These are phyloP conservation scores for Drosophila bunnanda DNA, from an alignment of 2,888 invertebrate genomes.

Conservation along the genomic window DNA sequence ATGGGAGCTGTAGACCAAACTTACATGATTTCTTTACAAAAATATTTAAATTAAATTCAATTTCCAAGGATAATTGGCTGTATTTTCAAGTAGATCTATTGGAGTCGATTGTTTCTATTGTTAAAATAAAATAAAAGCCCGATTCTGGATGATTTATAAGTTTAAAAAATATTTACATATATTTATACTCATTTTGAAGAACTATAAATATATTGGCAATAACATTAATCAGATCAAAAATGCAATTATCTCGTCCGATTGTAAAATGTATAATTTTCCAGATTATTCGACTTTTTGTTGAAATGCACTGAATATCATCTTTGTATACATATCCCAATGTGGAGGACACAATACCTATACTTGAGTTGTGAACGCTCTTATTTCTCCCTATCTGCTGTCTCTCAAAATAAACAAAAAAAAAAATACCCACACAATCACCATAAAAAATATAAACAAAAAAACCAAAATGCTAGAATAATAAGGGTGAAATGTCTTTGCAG, in stretches of 20 bases:
- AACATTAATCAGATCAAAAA: too few relatives aligned
- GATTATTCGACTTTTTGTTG: background rate
- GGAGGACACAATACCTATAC: background rate
- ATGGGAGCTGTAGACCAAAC: background rate
- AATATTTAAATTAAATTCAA: background rate
- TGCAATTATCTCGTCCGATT: background rate
- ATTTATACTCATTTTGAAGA: background rate
- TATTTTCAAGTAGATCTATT: too few relatives aligned
- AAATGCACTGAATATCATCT: background rate
- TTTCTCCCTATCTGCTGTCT: slow-evolving; percentile 48
- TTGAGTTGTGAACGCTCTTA: slow-evolving; percentile 33
- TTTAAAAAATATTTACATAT: too few relatives aligned
- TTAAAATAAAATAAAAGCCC: background rate
- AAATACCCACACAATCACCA: slow-evolving; percentile 61
- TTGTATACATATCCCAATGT: background rate
- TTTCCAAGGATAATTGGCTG: background rate
- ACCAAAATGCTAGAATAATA: slow-evolving; percentile 83
- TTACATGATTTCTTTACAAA: background rate
- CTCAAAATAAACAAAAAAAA: slow-evolving; percentile 37
- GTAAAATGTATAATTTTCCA: background rate
- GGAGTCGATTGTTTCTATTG: background rate
- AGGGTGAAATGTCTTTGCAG: slow-evolving; percentile 91
- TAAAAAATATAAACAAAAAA: slow-evolving; percentile 49
- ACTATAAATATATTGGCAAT: background rate
- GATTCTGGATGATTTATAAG: too few relatives aligned